These are phyloP conservation scores for Epizoanthus fatuus DNA, from an alignment of 92 coral and sea anemone genomes.

Conservation along the genomic window DNA sequence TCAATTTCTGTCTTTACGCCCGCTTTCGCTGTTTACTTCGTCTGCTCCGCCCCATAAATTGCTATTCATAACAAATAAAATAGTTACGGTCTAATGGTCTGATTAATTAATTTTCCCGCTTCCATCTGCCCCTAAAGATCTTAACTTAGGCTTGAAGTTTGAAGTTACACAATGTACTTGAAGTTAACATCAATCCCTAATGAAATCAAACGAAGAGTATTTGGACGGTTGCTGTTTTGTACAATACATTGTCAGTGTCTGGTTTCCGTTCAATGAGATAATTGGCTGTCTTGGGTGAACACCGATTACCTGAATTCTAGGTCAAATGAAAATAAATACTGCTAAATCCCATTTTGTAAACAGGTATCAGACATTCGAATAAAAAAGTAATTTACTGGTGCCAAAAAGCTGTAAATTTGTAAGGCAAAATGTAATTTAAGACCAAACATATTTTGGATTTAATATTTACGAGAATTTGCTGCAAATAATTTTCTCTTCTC, in stretches of 20 bases:
- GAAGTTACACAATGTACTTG: neutral
- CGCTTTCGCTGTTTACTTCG: neutral
- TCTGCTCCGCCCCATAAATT: conserved; percentile 1
- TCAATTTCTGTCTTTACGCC: neutral
- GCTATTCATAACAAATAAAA: conserved; percentile 17
- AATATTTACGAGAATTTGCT: neutral
- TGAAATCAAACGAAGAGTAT: no score
- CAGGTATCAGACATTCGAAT: neutral
- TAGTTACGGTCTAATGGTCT: neutral
- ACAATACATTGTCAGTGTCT: neutral
- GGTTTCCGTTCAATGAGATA: conserved; percentile 8
- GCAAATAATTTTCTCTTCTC: neutral
- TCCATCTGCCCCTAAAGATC: conserved; percentile 10
- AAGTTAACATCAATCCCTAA: no score
- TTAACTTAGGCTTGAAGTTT: neutral
- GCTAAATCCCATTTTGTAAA: neutral
- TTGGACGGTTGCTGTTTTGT: neutral
- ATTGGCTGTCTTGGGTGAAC: neutral
- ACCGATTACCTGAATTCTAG: neutral
- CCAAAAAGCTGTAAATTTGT: neutral
- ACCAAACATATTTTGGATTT: neutral
- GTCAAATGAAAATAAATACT: neutral
- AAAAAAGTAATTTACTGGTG: neutral
- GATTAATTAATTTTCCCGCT: neutral
- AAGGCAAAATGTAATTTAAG: neutral